Base-by-base conservation (phyloP, 1,140 invertebrate genomes). In the Diabrotica undecimpunctata region DNA sequence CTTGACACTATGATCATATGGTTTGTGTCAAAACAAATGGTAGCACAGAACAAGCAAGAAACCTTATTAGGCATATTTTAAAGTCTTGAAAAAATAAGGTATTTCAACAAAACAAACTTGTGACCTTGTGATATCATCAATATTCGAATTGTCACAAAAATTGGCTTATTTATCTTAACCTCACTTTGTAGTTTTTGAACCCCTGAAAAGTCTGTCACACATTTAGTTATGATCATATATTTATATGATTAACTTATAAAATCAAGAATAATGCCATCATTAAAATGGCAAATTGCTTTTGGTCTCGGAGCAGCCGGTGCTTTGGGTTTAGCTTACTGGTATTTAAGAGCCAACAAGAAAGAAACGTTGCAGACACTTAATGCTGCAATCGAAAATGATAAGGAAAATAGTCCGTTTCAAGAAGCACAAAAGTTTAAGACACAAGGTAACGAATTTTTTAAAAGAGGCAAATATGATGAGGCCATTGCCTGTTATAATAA, bases 371-470 rank as follows among this genome's bases (percentile, higher is more conserved):
- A 70, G 56, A 66, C 68, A n/a, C 59, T 67, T 39, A 66, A 71
- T 46, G 68, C 71, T 39, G 54, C 82, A 0, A 82, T 83, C 61
- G 80, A 77, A 7, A 77, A 58, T 13, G 57, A 67, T 56, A 65
- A 65, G 46, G 69, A 66, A 54, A 60, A 69, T 75, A 85, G 82
- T 69, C 86, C 85, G 62, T 81, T 90, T 68, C 85, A 91, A 70
- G 83, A 84, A 73, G 91, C 92, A 6, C 85, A 89, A 76, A 83
- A 83, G 65, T 86, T 87, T 66, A 98, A 98, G 81, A 88, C 86
- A 66, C 86, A 90, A 79, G 96, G 96, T 50, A 98, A 98, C 79
- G 84, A 87, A 69, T 86, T 87, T 71, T 98, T 97, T 76, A 92
- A 91, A 77, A 86, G 83, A 61, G 90, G 89, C 38, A 91, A 94